Evolutionary conservation across 2,888 invertebrate species (phyloP).

Genomic region (Hyles lineata): DNA sequence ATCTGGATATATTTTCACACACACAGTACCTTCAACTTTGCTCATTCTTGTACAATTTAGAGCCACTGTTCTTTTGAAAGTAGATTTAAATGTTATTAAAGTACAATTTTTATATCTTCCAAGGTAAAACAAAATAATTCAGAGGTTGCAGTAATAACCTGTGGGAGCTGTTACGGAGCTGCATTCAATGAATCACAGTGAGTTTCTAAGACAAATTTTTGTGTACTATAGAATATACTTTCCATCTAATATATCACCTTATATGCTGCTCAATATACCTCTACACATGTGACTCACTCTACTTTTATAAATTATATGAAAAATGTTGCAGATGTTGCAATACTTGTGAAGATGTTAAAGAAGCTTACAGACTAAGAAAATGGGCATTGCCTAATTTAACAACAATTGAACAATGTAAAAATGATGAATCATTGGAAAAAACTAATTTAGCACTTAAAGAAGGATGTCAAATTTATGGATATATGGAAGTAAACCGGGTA

Average conservation of each 20-base stretch:
- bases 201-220: slow-evolving; percentile 45
- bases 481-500: slow-evolving; percentile 96
- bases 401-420: slow-evolving; percentile 95
- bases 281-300: too few species aligned
- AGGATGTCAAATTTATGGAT: slow-evolving; percentile 98
- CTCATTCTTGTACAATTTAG: too few species aligned
- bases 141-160: slow-evolving; percentile 83
- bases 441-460: slow-evolving; percentile 93
- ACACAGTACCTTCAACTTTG: too few species aligned
- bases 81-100: too few species aligned
- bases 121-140: slow-evolving; percentile 75
- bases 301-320: too few species aligned
- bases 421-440: slow-evolving; percentile 90
- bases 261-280: too few species aligned
- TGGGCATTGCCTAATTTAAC: slow-evolving; percentile 94
- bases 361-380: slow-evolving; percentile 94
- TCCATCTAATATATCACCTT: background rate
- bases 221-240: background rate
- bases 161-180: slow-evolving; percentile 99
- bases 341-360: slow-evolving; percentile 97
- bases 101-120: slow-evolving; percentile 13
- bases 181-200: slow-evolving; percentile 87
- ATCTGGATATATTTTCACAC: too few species aligned
- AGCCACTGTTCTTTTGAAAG: too few species aligned
- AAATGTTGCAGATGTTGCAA: slow-evolving; percentile 92